These are phyloP conservation scores for Stegana nigrithorax DNA, from an alignment of 2,888 invertebrate species.

Conservation along the genomic window DNA sequence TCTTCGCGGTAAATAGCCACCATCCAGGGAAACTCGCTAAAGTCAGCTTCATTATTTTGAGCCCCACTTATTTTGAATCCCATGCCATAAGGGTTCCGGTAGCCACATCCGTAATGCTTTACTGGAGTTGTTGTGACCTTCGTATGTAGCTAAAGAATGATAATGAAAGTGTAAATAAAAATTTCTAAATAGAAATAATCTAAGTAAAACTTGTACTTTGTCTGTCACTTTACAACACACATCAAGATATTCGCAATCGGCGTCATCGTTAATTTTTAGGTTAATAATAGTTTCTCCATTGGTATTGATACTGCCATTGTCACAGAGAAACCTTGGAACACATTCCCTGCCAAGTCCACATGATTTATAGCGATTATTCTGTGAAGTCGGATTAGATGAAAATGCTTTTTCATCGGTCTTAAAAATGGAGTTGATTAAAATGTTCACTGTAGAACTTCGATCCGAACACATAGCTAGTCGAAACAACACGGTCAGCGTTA, in stretches of 20 bases:
- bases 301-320: conserved; percentile 75
- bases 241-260: conserved; percentile 53
- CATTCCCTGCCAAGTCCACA: conserved; percentile 74
- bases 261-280: conserved; percentile 73
- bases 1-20: conserved; percentile 68
- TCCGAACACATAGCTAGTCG: background rate
- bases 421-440: conserved; percentile 52
- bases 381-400: conserved; percentile 14
- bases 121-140: conserved; percentile 26
- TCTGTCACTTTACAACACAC: conserved; percentile 56
- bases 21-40: conserved; percentile 71
- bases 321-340: conserved; percentile 82
- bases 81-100: conserved; percentile 78
- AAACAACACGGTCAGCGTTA: background rate
- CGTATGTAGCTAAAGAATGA: conserved; percentile 6
- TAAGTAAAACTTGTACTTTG: conserved; percentile 40
- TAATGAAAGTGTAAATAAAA: conserved; percentile 6
- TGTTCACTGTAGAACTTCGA: conserved; percentile 44
- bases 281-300: conserved; percentile 82
- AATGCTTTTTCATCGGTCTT: conserved; percentile 31
- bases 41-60: conserved; percentile 75
- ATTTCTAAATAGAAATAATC: background rate
- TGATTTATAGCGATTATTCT: conserved; percentile 39
- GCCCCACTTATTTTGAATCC: conserved; percentile 77
- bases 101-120: conserved; percentile 74